These are phyloP conservation scores for Plebejus argus DNA, from an alignment of 2,888 invertebrate species.

Conservation along the genomic window DNA sequence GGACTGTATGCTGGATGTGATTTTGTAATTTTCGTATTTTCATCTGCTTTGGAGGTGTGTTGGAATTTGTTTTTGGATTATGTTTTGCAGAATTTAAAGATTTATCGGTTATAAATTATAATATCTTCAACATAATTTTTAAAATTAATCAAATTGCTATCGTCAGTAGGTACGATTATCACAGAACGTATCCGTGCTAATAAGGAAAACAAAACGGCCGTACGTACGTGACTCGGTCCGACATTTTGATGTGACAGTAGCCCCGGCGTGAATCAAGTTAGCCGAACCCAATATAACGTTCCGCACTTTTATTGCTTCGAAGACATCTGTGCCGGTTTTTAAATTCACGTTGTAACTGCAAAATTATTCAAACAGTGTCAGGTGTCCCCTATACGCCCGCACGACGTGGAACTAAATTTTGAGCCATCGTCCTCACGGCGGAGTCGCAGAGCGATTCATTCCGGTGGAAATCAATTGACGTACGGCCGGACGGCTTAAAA, in stretches of 20 bases:
- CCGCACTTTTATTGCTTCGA: constrained; percentile 57
- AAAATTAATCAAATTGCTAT: not conserved
- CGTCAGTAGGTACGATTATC: not conserved
- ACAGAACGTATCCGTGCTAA: not conserved
- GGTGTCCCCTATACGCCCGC: constrained; percentile 64
- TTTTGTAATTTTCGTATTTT: not conserved
- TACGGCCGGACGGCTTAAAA: constrained; percentile 11
- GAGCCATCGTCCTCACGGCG: constrained; percentile 48
- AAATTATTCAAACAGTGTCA: constrained; percentile 73
- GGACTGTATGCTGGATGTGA: constrained; percentile 17
- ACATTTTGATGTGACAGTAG: constrained; percentile 24
- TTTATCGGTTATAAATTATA: no score
- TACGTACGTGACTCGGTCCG: constrained; percentile 17
- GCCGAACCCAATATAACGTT: constrained; percentile 45
- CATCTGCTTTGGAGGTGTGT: not conserved
- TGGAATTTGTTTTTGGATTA: not conserved
- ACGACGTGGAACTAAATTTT: constrained; percentile 54
- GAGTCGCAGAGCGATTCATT: constrained; percentile 42
- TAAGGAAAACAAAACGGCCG: not conserved
- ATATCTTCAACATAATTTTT: not conserved
- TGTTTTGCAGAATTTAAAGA: not conserved
- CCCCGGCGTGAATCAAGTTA: constrained; percentile 34
- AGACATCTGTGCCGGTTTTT: constrained; percentile 64
- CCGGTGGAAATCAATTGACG: constrained; percentile 30
- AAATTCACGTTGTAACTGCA: constrained; percentile 66